Evolutionary conservation across 2,888 invertebrate species (phyloP).

Genomic region (Bursaphelenchus okinawaensis): DNA sequence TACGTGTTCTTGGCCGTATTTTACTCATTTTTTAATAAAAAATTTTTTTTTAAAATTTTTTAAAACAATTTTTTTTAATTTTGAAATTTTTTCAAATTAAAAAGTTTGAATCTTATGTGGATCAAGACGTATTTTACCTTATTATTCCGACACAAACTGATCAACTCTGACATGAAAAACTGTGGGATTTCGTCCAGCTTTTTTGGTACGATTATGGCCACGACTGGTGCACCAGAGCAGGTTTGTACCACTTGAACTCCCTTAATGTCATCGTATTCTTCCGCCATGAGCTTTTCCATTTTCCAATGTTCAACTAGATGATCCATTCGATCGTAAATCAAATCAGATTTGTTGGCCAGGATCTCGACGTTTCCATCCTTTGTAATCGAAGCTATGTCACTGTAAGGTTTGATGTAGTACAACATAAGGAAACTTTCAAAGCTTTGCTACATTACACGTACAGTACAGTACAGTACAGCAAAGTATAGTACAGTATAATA

Average conservation of each 20-base stretch:
- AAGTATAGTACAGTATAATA: no score
- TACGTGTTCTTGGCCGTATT: no score
- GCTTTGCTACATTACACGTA: no score
- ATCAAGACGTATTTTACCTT: no score
- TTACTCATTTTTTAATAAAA: no score
- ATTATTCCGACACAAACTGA: slow-evolving; percentile 41
- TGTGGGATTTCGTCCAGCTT: slow-evolving; percentile 20
- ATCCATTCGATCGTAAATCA: slow-evolving; percentile 61
- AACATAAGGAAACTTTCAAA: no score
- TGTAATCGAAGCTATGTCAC: slow-evolving; percentile 59
- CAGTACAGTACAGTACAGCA: no score
- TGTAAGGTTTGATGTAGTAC: slow-evolving; percentile 37
- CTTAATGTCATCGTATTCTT: slow-evolving; percentile 58
- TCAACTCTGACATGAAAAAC: slow-evolving; percentile 40
- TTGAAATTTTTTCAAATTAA: no score
- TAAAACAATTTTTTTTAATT: no score
- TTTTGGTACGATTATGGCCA: slow-evolving; percentile 45
- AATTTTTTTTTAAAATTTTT: background rate
- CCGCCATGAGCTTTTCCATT: slow-evolving; percentile 59
- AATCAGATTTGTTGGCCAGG: slow-evolving; percentile 59
- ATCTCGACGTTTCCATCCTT: slow-evolving; percentile 60
- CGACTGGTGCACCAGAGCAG: slow-evolving; percentile 41
- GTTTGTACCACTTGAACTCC: slow-evolving; percentile 55
- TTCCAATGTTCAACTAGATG: slow-evolving; percentile 60
- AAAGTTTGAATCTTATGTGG: background rate